Evolutionary conservation across 1,140 invertebrate genomes (phyloP).

Genomic region (Bombus polaris): DNA sequence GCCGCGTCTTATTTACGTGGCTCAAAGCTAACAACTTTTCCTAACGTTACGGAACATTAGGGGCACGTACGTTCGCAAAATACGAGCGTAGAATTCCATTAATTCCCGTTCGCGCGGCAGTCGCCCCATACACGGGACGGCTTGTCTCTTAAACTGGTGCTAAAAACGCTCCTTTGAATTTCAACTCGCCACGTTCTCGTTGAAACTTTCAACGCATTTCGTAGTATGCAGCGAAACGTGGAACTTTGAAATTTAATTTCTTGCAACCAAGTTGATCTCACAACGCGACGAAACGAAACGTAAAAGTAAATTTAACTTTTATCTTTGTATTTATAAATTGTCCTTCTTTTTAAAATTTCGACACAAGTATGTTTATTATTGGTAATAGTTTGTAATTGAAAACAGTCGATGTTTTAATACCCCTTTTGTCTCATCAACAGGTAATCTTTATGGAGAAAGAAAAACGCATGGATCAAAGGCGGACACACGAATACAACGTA

Average conservation of each 20-base stretch:
- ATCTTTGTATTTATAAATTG: neutral
- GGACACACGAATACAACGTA: neutral
- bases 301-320: neutral
- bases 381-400: neutral
- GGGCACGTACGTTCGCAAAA: constrained; percentile 25
- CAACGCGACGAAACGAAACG: neutral
- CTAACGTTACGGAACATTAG: constrained; percentile 8
- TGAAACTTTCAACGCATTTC: neutral
- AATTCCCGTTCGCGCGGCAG: neutral
- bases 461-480: neutral
- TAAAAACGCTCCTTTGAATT: constrained; percentile 1
- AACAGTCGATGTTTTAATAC: too few species aligned
- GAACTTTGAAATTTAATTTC: neutral
- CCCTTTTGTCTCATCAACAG: neutral
- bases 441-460: neutral
- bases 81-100: constrained; percentile 12
- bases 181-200: neutral
- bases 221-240: too few species aligned
- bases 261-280: neutral
- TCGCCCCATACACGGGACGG: neutral
- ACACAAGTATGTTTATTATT: neutral
- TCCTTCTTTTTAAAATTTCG: neutral
- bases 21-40: constrained; percentile 39
- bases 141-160: neutral
- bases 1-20: constrained; percentile 34